A percentile compares a stretch with the other conserved stretches of the same genome.
phyloP scores from a whole-genome alignment of 2,797 vertebrate species.

The Mormyrops attenuatus region DNA sequence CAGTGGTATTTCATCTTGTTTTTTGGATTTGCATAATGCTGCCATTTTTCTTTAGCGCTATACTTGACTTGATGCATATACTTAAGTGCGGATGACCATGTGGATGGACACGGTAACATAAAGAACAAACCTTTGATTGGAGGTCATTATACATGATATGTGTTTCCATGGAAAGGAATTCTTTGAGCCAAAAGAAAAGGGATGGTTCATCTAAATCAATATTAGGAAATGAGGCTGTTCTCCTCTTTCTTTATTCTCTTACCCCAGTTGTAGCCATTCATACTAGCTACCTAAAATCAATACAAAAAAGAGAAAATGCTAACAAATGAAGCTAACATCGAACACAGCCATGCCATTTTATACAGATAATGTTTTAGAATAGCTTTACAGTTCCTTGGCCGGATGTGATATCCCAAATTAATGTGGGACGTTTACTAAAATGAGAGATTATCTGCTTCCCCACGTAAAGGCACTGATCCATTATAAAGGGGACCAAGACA shows the following conservation, averaged over 20 bases:
- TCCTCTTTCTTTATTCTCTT: neutral
- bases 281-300: neutral
- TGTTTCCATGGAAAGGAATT: neutral
- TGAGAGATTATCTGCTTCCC: neutral
- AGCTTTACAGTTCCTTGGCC: neutral
- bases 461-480: neutral
- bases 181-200: neutral
- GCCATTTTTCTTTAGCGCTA: neutral
- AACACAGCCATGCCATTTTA: neutral
- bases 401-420: neutral
- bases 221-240: neutral
- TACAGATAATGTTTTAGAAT: neutral
- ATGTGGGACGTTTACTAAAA: neutral
- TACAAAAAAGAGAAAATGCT: neutral
- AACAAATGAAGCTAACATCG: neutral
- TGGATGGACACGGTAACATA: neutral
- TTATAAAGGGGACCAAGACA: neutral
- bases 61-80: neutral
- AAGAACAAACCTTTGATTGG: neutral
- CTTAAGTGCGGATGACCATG: neutral
- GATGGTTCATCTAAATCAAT: neutral
- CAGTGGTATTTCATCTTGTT: neutral
- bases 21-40: neutral
- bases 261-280: neutral
- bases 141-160: neutral